These are phyloP conservation scores for Metellina segmentata DNA, from an alignment of 2,888 invertebrate genomes.

Conservation along the genomic window DNA sequence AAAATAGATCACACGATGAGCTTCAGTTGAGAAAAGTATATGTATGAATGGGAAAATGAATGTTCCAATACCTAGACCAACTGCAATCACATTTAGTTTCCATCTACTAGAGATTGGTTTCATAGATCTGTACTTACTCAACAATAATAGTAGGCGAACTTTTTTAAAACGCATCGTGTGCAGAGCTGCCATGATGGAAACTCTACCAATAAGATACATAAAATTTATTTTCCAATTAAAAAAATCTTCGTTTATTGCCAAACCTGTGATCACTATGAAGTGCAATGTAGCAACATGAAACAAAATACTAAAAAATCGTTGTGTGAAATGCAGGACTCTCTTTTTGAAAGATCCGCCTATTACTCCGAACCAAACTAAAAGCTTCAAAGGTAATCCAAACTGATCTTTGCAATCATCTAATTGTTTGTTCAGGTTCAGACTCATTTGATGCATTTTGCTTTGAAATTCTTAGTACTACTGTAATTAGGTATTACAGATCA, in stretches of 20 bases:
- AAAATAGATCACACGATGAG: neutral
- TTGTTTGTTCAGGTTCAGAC: neutral
- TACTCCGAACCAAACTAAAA: neutral
- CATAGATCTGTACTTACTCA: neutral
- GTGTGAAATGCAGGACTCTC: neutral
- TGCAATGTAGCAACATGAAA: neutral
- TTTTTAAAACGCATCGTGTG: neutral
- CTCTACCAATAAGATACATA: neutral
- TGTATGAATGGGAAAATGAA: neutral
- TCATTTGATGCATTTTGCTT: neutral
- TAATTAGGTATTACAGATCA: too few relatives aligned
- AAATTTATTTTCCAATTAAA: conserved; percentile 8
- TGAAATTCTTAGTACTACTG: too few relatives aligned
- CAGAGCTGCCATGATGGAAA: neutral
- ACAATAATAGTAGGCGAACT: neutral
- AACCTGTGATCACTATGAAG: neutral
- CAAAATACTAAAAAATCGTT: neutral
- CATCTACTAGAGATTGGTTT: neutral
- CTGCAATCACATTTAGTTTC: neutral
- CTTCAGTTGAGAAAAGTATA: neutral
- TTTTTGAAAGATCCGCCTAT: neutral
- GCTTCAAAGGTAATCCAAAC: neutral
- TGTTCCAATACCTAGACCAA: neutral
- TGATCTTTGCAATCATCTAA: neutral
- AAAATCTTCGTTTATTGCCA: neutral